Base-by-base conservation (phyloP, 2,797 vertebrate genomes). In the Anabacerthia variegaticeps region DNA sequence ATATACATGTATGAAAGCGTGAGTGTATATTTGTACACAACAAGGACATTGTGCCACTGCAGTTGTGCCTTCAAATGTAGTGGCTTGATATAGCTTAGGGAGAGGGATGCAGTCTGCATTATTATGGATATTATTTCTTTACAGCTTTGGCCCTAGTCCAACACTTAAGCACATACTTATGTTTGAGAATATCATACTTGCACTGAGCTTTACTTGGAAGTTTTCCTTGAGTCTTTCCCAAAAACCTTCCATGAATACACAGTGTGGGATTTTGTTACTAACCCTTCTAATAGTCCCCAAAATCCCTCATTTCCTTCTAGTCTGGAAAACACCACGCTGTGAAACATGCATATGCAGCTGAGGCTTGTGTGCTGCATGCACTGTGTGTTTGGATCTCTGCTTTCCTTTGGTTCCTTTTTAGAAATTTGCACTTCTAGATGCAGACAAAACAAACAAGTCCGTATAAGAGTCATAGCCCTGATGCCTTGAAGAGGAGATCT, bases 271-370 rank as follows among this genome's bases (percentile, higher is more conserved):
- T 88, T 86, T 66, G 32, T 84, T 76, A 14, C 24, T 74, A 51
- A 43, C 26, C 24, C 41, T 69, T 76, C 48, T 56, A 71, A 46
- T 30, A 77, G 63, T n/a, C 10, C 3, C 18, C 15, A 16, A 4
- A 22, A 65, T 51, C 24, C 30, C 49, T 77, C 10, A 32, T 32
- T 69, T 32, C 76, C 36, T 43, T 71, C 59, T 79, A 14, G 37
- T 74, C 74, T 79, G 65, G n/a, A 90, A 89, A 11, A 27, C 20
- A 58, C 27, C 0, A 1, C 0, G 4, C 15, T 1, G 4, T 2
- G 2, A n/a, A 2, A 1, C 0, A 0, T 30, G 19, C 1, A 0
- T 23, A 21, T 41, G 54, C 13, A 65, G 27, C 26, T 23, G 39
- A 48, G 28, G 28, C 66, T 36, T 36, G 27, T 32, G 41, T 16